phyloP scores from a whole-genome alignment of 1,140 invertebrate genomes.

The Drosophila ficusphila region DNA sequence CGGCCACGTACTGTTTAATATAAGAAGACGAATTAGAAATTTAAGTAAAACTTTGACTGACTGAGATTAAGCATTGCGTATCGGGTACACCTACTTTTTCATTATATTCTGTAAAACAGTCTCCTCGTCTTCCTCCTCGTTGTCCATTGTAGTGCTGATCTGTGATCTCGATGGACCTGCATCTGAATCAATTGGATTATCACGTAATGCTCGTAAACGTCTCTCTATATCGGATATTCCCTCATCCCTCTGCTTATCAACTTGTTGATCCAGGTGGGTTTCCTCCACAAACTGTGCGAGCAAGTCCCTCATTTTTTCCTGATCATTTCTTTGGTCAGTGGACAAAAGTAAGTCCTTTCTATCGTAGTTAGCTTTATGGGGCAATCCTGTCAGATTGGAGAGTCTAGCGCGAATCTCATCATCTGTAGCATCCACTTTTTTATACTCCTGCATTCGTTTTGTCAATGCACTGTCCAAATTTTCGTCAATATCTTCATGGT shows the following conservation, averaged over 20 bases:
- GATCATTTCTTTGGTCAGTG: constrained; percentile 85
- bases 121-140: constrained; percentile 83
- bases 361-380: constrained; percentile 72
- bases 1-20: constrained; percentile 62
- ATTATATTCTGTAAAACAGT: constrained; percentile 83
- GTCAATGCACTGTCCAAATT: constrained; percentile 85
- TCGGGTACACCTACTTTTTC: constrained; percentile 39
- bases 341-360: constrained; percentile 72
- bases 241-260: constrained; percentile 84
- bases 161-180: constrained; percentile 8
- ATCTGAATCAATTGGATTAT: constrained; percentile 54
- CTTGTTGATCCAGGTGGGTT: constrained; percentile 85
- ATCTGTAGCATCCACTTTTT: constrained; percentile 78
- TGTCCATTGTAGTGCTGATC: constrained; percentile 79
- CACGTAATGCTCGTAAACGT: constrained; percentile 82
- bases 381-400: constrained; percentile 86
- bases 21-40: too few species aligned
- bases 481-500: constrained; percentile 62
- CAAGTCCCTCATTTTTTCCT: constrained; percentile 87
- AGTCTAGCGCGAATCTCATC: constrained; percentile 86
- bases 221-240: constrained; percentile 85
- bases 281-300: constrained; percentile 87
- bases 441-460: constrained; percentile 87
- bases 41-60: not conserved
- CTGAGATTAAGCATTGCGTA: not conserved